Evolutionary conservation across 35 echinoderm and acorn worm genomes (phyloP), one percentile per base, ranked within the genome.

Genomic region (Chiridota heheva): DNA sequence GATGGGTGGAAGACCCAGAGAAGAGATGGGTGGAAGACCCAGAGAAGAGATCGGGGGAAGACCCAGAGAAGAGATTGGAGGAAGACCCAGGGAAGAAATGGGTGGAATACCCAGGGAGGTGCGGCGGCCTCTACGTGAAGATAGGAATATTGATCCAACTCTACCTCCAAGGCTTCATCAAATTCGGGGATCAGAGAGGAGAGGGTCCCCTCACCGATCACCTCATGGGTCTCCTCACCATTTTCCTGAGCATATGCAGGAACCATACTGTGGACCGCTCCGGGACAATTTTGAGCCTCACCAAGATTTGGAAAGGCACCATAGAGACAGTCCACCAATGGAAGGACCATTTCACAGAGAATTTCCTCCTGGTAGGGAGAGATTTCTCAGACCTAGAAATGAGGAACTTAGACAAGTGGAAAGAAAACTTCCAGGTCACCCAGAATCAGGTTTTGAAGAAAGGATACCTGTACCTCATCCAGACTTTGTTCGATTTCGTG

Each of bases 161-260:
- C 36, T 5, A 37, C 47, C 28, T 20, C 28, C 5, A 77, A 55
- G 73, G 27, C 58, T 18, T 17, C 15, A 22, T 16, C 36, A 28
- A 40, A 61, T 22, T 27, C 28, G 62, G 39, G 26, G 27, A 42
- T 16, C 27, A 20, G 22, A 41, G 17, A 41, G 44, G 67, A 70
- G 67, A 70, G 0, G 67, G 67, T 70, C 67, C 39, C 44, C 67
- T 42, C 36, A n/a, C n/a, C n/a, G n/a, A n/a, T n/a, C n/a, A 33
- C 1, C 60, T 48, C 30, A 60, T 68, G 80, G 80, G 34, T 71
- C 67, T n/a, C 67, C 67, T 44, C 67, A 71, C 22, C 67, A 71
- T 42, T 71, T 42, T 42, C 67, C 67, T 12, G 36, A 71, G 29
- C 39, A 71, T 42, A 40, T 71, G 8, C 67, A 71, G 22, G 60